These are phyloP conservation scores for Xylocopa sonorina DNA, from an alignment of 1,140 invertebrate genomes.

Conservation along the genomic window DNA sequence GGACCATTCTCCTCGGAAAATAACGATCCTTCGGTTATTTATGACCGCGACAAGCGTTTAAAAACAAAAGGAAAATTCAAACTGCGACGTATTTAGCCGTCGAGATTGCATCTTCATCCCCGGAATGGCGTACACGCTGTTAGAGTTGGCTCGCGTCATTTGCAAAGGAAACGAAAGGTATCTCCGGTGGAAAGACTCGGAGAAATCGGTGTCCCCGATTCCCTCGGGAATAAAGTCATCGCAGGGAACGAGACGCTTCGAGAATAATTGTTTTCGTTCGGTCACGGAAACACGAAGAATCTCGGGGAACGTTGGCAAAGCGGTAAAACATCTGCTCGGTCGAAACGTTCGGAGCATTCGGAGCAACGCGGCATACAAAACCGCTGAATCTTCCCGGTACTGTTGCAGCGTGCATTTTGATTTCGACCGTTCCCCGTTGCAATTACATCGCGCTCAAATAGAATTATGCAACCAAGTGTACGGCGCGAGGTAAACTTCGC, in stretches of 20 bases:
- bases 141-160: not conserved
- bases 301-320: not conserved
- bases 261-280: conserved; percentile 14
- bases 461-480: conserved; percentile 10
- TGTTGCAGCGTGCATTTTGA: conserved; percentile 22
- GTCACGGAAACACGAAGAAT: conserved; percentile 2
- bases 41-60: no score
- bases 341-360: not conserved
- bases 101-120: not conserved
- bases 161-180: not conserved
- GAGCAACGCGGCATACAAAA: not conserved
- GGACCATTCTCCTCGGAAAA: no score
- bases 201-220: conserved; percentile 8
- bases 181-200: not conserved
- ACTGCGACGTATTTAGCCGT: no score
- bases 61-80: no score
- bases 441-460: not conserved
- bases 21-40: no score
- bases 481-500: not conserved
- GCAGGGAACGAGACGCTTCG: not conserved
- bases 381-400: not conserved
- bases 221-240: not conserved
- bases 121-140: not conserved
- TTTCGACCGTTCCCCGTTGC: conserved; percentile 8
- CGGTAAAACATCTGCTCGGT: not conserved